A percentile compares a stretch with the other conserved stretches of the same genome.
These are phyloP conservation scores for Eilema griseolum DNA, from an alignment of 2,888 invertebrate genomes.

Conservation along the genomic window DNA sequence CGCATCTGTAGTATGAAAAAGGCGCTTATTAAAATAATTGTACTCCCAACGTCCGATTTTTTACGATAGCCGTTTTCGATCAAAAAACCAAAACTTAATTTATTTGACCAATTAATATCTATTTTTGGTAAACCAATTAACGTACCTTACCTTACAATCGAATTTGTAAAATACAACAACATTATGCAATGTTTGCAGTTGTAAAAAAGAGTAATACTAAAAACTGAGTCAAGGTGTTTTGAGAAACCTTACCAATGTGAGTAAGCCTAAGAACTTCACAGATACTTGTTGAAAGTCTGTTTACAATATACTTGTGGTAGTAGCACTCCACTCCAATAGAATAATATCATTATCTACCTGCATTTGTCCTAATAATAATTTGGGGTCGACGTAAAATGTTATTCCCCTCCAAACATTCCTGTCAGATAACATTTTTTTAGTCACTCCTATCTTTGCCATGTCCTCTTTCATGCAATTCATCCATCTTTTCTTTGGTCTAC, in stretches of 20 bases:
- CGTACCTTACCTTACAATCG: background rate
- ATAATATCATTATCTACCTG: too few relatives aligned
- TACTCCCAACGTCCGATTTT: too few relatives aligned
- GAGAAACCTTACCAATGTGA: slow-evolving; percentile 40
- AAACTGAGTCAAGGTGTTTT: slow-evolving; percentile 44
- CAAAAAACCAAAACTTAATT: background rate
- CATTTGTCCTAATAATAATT: too few relatives aligned
- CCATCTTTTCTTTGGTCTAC: too few relatives aligned
- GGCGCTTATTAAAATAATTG: too few relatives aligned
- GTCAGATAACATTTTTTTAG: too few relatives aligned
- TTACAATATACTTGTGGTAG: background rate
- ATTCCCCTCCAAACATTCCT: too few relatives aligned
- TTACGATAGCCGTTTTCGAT: too few relatives aligned
- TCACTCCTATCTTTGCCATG: too few relatives aligned
- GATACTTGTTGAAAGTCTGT: background rate
- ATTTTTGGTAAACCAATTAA: background rate
- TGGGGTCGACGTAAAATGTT: too few relatives aligned
- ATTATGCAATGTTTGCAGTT: background rate
- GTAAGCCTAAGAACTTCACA: slow-evolving; percentile 11
- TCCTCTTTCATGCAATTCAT: too few relatives aligned
- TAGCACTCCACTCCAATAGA: background rate
- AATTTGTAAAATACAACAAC: background rate
- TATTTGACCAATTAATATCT: background rate
- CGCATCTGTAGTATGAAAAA: background rate
- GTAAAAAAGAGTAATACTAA: slow-evolving; percentile 31